These are phyloP conservation scores for Tyrannus savana DNA, from an alignment of 2,113 vertebrate genomes.

Conservation along the genomic window DNA sequence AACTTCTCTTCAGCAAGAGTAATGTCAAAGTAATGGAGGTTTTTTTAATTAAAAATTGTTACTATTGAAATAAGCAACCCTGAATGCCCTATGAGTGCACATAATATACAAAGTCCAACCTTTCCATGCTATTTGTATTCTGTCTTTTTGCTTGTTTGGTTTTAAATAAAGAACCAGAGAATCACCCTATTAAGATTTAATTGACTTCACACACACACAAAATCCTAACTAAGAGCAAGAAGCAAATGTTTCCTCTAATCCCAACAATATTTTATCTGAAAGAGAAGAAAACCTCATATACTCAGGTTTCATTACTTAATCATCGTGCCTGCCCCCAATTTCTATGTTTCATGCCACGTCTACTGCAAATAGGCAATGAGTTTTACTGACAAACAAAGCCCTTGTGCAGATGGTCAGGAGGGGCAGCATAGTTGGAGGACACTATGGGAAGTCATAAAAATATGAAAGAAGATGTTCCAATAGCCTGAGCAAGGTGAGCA, in stretches of 20 bases:
- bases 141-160: not conserved
- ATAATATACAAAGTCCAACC: not conserved
- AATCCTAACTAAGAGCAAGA: not conserved
- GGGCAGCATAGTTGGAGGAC: not conserved
- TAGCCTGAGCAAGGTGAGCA: not conserved
- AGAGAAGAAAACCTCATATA: not conserved
- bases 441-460: not conserved
- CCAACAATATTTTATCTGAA: not conserved
- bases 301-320: not conserved
- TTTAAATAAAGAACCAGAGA: slow-evolving; percentile 3
- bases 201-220: not conserved
- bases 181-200: slow-evolving; percentile 1
- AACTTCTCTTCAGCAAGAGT: not conserved
- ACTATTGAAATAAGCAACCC: not conserved
- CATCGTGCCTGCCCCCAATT: not conserved
- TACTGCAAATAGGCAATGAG: not conserved
- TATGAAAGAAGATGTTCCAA: not conserved
- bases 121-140: not conserved
- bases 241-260: not conserved
- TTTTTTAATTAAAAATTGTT: not conserved
- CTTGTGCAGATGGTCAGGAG: not conserved
- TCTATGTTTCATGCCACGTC: not conserved
- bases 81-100: not conserved
- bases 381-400: not conserved
- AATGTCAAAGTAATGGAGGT: not conserved